These are phyloP conservation scores for Rhynchonycteris naso DNA, from an alignment of 2,797 vertebrate genomes.

Conservation along the genomic window DNA sequence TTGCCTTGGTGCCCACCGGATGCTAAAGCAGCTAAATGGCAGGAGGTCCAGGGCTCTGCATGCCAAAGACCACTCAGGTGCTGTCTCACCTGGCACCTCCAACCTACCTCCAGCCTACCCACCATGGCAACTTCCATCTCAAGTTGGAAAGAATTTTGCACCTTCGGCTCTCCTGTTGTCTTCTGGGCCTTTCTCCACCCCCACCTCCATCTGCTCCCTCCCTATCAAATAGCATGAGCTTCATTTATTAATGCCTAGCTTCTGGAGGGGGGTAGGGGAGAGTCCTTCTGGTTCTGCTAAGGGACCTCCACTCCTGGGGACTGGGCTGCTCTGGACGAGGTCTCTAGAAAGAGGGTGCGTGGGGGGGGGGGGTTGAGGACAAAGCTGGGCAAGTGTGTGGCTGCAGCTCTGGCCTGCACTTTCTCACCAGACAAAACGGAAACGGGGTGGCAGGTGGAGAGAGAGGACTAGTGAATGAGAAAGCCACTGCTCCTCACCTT, in stretches of 20 bases:
- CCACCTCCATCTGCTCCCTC: slow-evolving; percentile 67
- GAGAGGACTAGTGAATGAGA: slow-evolving; percentile 50
- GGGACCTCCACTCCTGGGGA: background rate
- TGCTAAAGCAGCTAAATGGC: slow-evolving; percentile 9
- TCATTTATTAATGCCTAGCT: slow-evolving; percentile 65
- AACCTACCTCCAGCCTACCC: background rate
- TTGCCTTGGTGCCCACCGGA: slow-evolving; percentile 56
- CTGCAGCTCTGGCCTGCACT: background rate
- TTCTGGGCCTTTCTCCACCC: background rate
- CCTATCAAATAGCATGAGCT: slow-evolving; percentile 61
- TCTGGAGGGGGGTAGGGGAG: slow-evolving; percentile 11
- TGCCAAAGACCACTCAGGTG: background rate
- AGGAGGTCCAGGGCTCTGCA: background rate
- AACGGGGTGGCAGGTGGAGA: slow-evolving; percentile 41
- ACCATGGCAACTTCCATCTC: slow-evolving; percentile 50
- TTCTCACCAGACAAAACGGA: slow-evolving; percentile 61
- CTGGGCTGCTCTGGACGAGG: background rate
- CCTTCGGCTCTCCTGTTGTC: slow-evolving; percentile 31
- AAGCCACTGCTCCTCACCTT: slow-evolving; percentile 76
- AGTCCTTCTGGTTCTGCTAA: slow-evolving; percentile 26
- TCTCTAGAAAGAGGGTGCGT: background rate
- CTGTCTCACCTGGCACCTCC: slow-evolving; percentile 42
- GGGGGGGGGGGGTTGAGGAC: background rate
- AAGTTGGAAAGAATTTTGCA: slow-evolving; percentile 39
- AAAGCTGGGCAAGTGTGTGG: slow-evolving; percentile 23